These are phyloP conservation scores for Avahi laniger DNA, from an alignment of 2,797 vertebrate species.

Conservation along the genomic window DNA sequence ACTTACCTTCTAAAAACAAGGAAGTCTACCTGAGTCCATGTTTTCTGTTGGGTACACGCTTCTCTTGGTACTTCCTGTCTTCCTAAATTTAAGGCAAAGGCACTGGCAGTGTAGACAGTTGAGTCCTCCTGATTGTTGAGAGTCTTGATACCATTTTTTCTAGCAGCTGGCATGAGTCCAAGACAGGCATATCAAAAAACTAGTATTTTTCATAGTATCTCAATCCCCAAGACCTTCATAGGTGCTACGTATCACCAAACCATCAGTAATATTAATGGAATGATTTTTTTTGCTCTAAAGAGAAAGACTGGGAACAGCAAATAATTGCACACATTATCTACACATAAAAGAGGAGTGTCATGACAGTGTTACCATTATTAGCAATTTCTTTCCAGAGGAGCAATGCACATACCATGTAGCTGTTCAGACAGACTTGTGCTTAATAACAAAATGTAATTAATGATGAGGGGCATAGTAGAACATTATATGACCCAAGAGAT, in stretches of 20 bases:
- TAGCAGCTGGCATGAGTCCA: neutral
- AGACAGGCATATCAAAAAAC: neutral
- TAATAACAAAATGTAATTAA: neutral
- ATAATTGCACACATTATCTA: neutral
- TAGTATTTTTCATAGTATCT: neutral
- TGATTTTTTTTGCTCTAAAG: neutral
- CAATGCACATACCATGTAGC: neutral
- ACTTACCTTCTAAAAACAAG: neutral
- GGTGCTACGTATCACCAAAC: neutral
- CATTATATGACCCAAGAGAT: neutral
- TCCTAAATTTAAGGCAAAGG: neutral
- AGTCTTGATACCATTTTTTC: neutral
- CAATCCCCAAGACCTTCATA: neutral
- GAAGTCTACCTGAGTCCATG: neutral
- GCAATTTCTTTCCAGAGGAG: neutral
- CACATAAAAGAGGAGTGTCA: neutral
- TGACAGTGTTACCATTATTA: neutral
- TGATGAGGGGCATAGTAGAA: neutral
- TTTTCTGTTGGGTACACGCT: neutral
- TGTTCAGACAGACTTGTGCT: neutral
- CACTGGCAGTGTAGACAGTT: neutral
- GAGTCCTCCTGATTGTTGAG: neutral
- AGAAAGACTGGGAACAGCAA: neutral
- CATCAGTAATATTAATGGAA: neutral
- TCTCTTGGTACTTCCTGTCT: neutral